Percentiles rank a stretch among this genome's conserved stretches.
phyloP scores from a whole-genome alignment of 2,888 invertebrate species.

The Atherix ibis region DNA sequence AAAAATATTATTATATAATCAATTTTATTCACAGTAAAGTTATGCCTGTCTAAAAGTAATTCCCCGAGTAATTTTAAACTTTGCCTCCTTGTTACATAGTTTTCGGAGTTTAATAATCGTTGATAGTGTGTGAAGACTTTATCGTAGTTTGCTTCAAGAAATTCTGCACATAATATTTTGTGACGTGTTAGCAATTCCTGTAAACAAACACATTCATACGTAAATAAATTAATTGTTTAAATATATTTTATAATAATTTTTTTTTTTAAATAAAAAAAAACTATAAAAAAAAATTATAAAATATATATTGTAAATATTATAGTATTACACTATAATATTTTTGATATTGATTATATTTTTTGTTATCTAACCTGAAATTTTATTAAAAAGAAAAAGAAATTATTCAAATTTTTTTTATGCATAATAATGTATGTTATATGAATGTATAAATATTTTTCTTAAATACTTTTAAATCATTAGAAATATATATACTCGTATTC shows the following conservation, averaged over 20 bases:
- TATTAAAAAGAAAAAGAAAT: no score
- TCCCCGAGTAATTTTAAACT: constrained; percentile 96
- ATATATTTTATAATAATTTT: not conserved
- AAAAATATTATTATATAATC: not conserved
- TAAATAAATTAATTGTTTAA: not conserved
- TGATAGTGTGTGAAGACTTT: constrained; percentile 96
- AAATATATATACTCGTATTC: no score
- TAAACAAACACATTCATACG: constrained; percentile 21
- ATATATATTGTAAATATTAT: constrained; percentile 2
- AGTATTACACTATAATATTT: no score
- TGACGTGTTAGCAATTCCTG: constrained; percentile 86
- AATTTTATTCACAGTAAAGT: constrained; percentile 70
- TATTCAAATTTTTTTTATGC: no score
- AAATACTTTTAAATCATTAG: no score
- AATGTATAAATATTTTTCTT: no score
- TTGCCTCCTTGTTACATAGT: constrained; percentile 97
- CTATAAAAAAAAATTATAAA: no score
- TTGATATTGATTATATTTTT: no score
- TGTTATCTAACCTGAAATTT: no score
- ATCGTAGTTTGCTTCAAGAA: constrained; percentile 97
- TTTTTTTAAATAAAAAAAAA: no score
- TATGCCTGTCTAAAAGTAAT: constrained; percentile 92
- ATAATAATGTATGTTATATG: no score
- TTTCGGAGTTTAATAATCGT: constrained; percentile 93
- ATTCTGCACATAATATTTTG: constrained; percentile 93